A percentile compares a stretch with the other conserved stretches of the same genome.
Evolutionary conservation across 2,113 vertebrate genomes (phyloP).

Genomic region (Eudyptes chrysolophus): DNA sequence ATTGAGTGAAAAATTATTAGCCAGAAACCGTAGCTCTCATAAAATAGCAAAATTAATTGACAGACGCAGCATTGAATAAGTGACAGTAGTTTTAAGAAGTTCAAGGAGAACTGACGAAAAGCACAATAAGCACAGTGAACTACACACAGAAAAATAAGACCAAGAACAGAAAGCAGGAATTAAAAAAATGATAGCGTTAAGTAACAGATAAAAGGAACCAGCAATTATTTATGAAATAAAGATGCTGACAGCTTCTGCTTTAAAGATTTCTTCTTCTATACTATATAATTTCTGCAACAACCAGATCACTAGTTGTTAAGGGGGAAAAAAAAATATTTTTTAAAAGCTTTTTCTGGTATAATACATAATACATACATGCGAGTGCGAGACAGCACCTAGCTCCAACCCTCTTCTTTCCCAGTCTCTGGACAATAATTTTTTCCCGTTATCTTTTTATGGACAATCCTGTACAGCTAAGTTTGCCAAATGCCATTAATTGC

Average conservation of each 20-base stretch:
- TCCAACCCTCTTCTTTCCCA: neutral
- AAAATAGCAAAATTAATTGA: constrained; percentile 14
- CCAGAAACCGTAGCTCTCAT: neutral
- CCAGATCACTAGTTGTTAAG: neutral
- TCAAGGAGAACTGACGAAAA: constrained; percentile 1
- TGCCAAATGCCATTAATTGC: neutral
- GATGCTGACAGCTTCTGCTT: constrained; percentile 41
- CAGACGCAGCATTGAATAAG: neutral
- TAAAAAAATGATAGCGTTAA: constrained; percentile 63
- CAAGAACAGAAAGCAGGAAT: constrained; percentile 56
- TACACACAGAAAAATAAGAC: neutral
- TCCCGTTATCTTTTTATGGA: neutral
- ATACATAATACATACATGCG: neutral
- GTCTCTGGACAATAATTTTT: neutral
- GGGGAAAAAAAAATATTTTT: neutral
- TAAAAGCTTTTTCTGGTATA: neutral
- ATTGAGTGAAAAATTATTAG: constrained; percentile 18
- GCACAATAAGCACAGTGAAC: constrained; percentile 40
- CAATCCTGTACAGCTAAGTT: neutral
- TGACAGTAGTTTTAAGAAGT: constrained; percentile 46
- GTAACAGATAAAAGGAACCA: constrained; percentile 56
- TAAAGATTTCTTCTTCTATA: neutral
- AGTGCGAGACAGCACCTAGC: neutral
- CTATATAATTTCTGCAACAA: constrained; percentile 34
- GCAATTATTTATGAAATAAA: constrained; percentile 58